Conservation (phyloP, 1,140 invertebrate species). For the Rhynchophorus ferrugineus region DNA sequence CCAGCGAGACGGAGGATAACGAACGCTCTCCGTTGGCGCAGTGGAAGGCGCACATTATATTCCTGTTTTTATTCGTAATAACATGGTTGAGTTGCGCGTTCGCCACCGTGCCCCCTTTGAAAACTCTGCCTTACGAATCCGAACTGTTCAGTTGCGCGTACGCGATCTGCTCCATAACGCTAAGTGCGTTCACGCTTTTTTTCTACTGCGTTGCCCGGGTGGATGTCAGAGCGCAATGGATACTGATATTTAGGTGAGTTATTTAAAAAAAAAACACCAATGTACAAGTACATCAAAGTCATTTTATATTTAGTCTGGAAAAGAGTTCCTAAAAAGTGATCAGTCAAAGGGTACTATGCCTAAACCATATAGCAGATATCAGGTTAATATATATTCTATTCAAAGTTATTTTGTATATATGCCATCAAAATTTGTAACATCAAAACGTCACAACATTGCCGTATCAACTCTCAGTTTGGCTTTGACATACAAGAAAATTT, state of each 20-base stretch:
- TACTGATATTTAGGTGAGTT: slow-evolving; percentile 50
- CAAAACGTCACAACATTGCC: too few species aligned
- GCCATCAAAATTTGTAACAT: too few species aligned
- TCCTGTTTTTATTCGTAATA: slow-evolving; percentile 65
- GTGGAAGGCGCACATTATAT: slow-evolving; percentile 69
- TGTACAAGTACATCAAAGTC: not conserved
- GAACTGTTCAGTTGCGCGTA: slow-evolving; percentile 73
- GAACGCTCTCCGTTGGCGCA: slow-evolving; percentile 77
- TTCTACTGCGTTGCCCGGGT: slow-evolving; percentile 79
- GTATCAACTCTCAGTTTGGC: too few species aligned
- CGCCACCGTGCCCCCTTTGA: slow-evolving; percentile 57
- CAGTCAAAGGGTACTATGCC: too few species aligned
- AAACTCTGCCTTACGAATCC: slow-evolving; percentile 59
- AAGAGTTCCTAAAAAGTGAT: too few species aligned
- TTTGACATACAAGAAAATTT: too few species aligned
- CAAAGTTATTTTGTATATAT: too few species aligned
- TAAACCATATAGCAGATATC: too few species aligned
- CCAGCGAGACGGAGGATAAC: slow-evolving; percentile 68
- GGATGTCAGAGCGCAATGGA: slow-evolving; percentile 72
- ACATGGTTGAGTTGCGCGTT: slow-evolving; percentile 68
- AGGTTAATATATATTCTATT: too few species aligned
- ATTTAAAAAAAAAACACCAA: not conserved
- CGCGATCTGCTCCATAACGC: slow-evolving; percentile 56
- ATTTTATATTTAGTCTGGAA: too few species aligned
- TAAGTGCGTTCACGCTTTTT: slow-evolving; percentile 76